phyloP scores from a whole-genome alignment of 2,113 vertebrate species.

The Nothobranchius kuhntae region DNA sequence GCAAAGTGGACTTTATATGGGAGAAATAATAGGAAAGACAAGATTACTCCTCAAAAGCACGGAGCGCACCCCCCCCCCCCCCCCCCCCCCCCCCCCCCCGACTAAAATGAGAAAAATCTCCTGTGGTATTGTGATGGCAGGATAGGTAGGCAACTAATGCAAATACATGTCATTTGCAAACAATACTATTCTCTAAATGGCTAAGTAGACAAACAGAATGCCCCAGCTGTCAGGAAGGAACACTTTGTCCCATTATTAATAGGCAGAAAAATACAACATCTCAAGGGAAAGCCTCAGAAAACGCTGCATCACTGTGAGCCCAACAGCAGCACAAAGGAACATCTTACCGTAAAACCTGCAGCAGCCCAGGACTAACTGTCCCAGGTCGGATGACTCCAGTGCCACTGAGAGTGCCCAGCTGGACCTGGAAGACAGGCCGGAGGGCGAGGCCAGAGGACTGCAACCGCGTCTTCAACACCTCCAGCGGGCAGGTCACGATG shows the following conservation, averaged over 20 bases:
- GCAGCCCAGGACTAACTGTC: slow-evolving; percentile 85
- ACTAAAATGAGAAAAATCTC: background rate
- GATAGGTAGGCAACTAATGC: background rate
- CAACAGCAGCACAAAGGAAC: slow-evolving; percentile 5
- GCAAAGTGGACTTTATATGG: slow-evolving; percentile 10
- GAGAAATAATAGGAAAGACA: background rate
- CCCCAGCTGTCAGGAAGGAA: slow-evolving; percentile 20
- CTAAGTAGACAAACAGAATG: background rate
- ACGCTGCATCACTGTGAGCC: background rate
- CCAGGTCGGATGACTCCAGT: slow-evolving; percentile 89
- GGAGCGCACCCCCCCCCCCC: too few species aligned
- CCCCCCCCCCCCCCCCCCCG: too few species aligned
- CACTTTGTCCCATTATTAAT: background rate
- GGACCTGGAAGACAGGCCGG: slow-evolving; percentile 89
- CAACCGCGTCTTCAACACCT: slow-evolving; percentile 93
- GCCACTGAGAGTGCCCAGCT: slow-evolving; percentile 89
- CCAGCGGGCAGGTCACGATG: slow-evolving; percentile 92
- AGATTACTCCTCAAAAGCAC: slow-evolving; percentile 17
- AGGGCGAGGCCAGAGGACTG: slow-evolving; percentile 92
- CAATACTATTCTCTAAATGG: background rate
- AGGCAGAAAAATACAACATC: slow-evolving; percentile 13
- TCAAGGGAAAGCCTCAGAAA: background rate
- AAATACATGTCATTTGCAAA: background rate
- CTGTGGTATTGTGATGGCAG: background rate
- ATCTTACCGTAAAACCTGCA: slow-evolving; percentile 93